A percentile compares a stretch with the other conserved stretches of the same genome.
Conservation (phyloP, 2,113 vertebrate genomes). For the Hippocampus mohnikei region DNA sequence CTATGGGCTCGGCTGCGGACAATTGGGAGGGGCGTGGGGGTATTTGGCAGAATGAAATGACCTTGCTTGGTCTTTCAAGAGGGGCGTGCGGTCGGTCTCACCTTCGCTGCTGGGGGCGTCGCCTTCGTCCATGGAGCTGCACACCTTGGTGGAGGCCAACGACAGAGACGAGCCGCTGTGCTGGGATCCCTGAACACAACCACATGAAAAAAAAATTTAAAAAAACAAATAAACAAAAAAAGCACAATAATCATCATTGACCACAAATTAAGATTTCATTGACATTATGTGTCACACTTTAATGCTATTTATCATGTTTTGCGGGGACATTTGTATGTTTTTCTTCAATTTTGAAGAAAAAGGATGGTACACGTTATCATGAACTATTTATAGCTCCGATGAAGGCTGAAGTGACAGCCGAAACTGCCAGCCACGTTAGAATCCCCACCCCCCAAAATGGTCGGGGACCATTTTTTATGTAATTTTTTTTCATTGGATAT, state of each 20-base stretch:
- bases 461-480: too few relatives aligned
- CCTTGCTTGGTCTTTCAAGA: neutral
- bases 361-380: too few relatives aligned
- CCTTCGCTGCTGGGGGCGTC: constrained; percentile 86
- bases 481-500: too few relatives aligned
- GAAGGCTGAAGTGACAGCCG: too few relatives aligned
- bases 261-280: too few relatives aligned
- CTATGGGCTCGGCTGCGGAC: constrained; percentile 77
- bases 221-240: neutral
- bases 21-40: neutral
- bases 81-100: constrained; percentile 47
- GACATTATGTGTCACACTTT: too few relatives aligned
- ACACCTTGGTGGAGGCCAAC: constrained; percentile 94
- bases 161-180: constrained; percentile 95
- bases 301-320: too few relatives aligned
- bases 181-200: constrained; percentile 81
- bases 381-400: too few relatives aligned
- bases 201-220: constrained; percentile 46
- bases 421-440: too few relatives aligned
- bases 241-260: neutral
- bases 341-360: too few relatives aligned
- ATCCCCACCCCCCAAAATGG: too few relatives aligned
- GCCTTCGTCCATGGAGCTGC: constrained; percentile 96
- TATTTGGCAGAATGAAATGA: neutral
- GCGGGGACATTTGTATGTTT: too few relatives aligned